A percentile compares a stretch with the other conserved stretches of the same genome.
phyloP scores from a whole-genome alignment of 2,113 vertebrate species.

The Prunella himalayana region DNA sequence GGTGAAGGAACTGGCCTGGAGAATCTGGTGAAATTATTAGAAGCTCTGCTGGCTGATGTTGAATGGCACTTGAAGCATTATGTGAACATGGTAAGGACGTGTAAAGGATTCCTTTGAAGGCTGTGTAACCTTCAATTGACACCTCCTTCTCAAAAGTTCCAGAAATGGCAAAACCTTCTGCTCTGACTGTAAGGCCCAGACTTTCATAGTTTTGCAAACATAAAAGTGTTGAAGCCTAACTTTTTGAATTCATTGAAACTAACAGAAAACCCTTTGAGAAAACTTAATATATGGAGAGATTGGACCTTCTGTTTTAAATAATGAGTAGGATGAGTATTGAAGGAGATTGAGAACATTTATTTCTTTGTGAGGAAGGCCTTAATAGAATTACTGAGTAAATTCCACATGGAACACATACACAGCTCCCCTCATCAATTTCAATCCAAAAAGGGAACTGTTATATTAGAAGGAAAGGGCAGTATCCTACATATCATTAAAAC shows the following conservation, averaged over 20 bases:
- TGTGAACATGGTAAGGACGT: not conserved
- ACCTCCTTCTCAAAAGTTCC: not conserved
- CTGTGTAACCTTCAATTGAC: not conserved
- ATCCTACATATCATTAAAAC: not conserved
- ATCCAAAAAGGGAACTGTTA: not conserved
- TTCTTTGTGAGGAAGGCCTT: slow-evolving; percentile 26
- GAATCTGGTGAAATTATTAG: not conserved
- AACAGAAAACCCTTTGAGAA: slow-evolving; percentile 40
- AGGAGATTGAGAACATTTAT: slow-evolving; percentile 57
- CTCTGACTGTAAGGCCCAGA: not conserved
- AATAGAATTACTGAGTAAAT: slow-evolving; percentile 58
- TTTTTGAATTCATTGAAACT: slow-evolving; percentile 33
- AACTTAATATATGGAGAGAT: not conserved
- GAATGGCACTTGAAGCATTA: not conserved
- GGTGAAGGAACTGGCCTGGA: not conserved
- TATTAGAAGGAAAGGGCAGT: not conserved
- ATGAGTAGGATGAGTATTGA: slow-evolving; percentile 1
- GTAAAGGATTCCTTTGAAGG: not conserved
- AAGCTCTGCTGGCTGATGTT: not conserved
- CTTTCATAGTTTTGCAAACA: not conserved
- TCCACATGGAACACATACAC: not conserved
- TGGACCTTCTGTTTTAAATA: slow-evolving; percentile 34
- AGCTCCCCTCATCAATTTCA: not conserved
- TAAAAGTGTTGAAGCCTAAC: not conserved
- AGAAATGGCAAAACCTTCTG: not conserved